Evolutionary conservation across 2,797 vertebrate genomes (phyloP).

Genomic region (Myotis findleyi): DNA sequence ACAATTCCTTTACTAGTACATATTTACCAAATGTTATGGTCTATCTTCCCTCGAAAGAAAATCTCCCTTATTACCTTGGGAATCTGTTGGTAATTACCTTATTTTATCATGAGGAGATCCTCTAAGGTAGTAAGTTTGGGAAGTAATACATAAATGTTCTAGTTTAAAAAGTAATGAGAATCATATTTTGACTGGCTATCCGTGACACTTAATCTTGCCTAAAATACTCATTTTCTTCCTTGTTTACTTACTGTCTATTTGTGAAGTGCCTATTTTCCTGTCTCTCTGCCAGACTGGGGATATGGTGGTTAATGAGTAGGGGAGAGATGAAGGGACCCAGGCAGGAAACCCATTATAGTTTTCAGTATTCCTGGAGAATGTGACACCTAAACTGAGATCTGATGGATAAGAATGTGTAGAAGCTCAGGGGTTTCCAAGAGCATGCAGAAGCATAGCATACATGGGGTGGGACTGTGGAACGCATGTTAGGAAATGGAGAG

Average conservation of each 20-base stretch:
- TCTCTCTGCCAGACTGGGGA: not conserved
- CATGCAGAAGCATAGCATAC: not conserved
- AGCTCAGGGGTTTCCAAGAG: not conserved
- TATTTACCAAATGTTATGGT: not conserved
- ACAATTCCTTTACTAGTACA: not conserved
- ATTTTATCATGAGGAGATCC: not conserved
- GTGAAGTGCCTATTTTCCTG: not conserved
- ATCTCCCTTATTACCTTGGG: not conserved
- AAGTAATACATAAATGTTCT: not conserved
- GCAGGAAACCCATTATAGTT: not conserved
- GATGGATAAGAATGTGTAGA: not conserved
- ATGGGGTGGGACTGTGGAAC: not conserved
- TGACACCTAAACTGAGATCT: not conserved
- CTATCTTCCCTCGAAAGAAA: not conserved
- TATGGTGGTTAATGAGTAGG: not conserved
- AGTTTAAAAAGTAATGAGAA: conserved; percentile 1
- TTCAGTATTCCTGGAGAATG: not conserved
- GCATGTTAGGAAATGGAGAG: not conserved
- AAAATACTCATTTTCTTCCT: conserved; percentile 17
- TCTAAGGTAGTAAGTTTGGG: not conserved
- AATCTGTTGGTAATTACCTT: not conserved
- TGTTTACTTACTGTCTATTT: not conserved
- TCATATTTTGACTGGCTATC: not conserved
- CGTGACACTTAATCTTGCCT: not conserved
- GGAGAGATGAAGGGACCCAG: not conserved